Evolutionary conservation across 1,140 invertebrate species (phyloP).

Genomic region (Procambarus clarkii): DNA sequence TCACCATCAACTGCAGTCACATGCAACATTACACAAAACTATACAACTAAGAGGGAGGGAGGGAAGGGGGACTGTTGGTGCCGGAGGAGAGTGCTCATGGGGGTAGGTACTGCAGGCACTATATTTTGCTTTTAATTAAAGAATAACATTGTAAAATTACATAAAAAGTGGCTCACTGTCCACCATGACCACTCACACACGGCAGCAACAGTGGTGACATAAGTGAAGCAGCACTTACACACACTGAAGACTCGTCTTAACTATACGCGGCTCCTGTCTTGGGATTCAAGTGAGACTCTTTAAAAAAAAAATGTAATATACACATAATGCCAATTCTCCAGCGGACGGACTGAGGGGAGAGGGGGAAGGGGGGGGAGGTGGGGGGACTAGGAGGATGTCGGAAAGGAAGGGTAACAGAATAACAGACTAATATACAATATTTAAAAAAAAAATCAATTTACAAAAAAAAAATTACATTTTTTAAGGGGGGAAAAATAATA

Average conservation of each 20-base stretch:
- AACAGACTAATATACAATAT: background rate
- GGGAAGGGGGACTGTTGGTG: background rate
- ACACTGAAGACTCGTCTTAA: conserved; percentile 11
- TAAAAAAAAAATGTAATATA: background rate
- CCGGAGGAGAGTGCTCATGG: background rate
- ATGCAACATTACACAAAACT: conserved; percentile 7
- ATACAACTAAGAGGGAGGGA: background rate
- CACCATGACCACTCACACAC: background rate
- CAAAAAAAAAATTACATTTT: background rate
- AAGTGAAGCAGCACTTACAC: conserved; percentile 12
- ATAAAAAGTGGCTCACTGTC: background rate
- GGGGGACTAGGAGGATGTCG: too few species aligned
- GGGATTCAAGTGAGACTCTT: background rate
- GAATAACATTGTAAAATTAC: background rate
- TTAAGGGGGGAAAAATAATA: background rate
- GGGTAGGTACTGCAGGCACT: background rate
- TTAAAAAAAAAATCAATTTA: background rate
- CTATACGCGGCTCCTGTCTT: conserved; percentile 7
- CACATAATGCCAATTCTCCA: conserved; percentile 25
- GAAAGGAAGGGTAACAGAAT: background rate
- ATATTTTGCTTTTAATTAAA: too few species aligned
- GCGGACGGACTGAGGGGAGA: background rate
- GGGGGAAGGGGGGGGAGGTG: too few species aligned
- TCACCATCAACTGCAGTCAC: conserved; percentile 28
- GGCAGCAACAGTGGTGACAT: background rate